phyloP scores from a whole-genome alignment of 2,888 invertebrate species.

The Stomorhina lunata region DNA sequence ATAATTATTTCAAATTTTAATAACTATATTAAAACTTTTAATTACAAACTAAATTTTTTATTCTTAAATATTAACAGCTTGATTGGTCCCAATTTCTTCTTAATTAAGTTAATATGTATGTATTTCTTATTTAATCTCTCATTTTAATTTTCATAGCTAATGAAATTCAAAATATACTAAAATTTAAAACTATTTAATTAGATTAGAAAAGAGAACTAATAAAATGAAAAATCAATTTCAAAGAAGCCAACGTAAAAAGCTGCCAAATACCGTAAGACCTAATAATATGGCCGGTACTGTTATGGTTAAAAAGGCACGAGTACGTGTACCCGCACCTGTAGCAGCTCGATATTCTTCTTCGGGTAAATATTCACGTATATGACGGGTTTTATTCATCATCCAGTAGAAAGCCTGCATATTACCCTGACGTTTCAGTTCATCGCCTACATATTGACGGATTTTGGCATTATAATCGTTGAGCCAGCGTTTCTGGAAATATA shows the following conservation, averaged over 20 bases:
- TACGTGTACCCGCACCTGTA: conserved; percentile 67
- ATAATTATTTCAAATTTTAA: neutral
- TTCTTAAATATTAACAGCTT: conserved; percentile 3
- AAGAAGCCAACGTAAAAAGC: conserved; percentile 67
- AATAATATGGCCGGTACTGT: conserved; percentile 64
- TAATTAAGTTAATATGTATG: neutral
- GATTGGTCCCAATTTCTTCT: conserved; percentile 43
- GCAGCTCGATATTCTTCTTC: conserved; percentile 78
- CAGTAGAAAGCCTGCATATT: conserved; percentile 88
- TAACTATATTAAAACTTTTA: neutral
- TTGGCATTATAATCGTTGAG: conserved; percentile 89
- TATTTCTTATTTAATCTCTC: neutral
- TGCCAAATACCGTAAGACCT: conserved; percentile 64
- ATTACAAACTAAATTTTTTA: neutral
- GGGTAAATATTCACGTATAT: conserved; percentile 82
- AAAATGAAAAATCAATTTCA: conserved; percentile 40
- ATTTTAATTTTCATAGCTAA: neutral
- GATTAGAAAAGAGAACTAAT: neutral
- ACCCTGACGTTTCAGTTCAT: conserved; percentile 86
- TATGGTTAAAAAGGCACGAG: conserved; percentile 57
- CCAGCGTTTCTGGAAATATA: conserved; percentile 85
- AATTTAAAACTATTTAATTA: conserved; percentile 19
- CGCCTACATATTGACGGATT: conserved; percentile 86
- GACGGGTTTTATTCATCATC: conserved; percentile 91
- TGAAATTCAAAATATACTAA: neutral